Base-by-base conservation (phyloP, 2,113 vertebrate species). In the Panurus biarmicus region DNA sequence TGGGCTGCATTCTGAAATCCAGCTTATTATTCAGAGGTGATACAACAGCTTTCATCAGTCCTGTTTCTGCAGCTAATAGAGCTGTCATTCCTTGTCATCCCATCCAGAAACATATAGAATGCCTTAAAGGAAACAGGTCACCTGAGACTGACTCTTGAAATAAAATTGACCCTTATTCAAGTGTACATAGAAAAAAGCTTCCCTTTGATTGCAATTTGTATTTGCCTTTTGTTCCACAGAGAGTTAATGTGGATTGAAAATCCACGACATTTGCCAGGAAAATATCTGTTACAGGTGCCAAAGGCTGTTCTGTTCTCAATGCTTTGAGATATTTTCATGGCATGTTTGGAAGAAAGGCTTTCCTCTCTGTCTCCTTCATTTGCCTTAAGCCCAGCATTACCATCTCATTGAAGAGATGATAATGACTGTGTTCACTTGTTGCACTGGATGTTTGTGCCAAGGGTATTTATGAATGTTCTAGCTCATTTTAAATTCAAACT, bases 11-110 rank as follows among this genome's bases (percentile, higher is more conserved):
- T 89, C 47, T 6, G 93, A 95, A 96, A 91, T 64, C 56, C 87
- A 71, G 77, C 93, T 97, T 50, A 36, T 97, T 97, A 97, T 93
- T 92, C 89, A 65, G 69, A 95, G 91, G 96, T 93, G 83, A 73
- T 79, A 92, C 58, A 80, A 54, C 74, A 73, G 81, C 73, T 61
- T 88, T 95, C 11, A 2, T 91, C 85, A 20, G 14, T 94, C 90
- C 93, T 95, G 60, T 66, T 94, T 94, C 87, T 94, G 58, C 67
- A 88, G 92, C 80, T 98, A 97, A 97, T 97, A 94, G 96, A 97
- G 82, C 96, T 97, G 96, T 93, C 97, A 96, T 44, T 96, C 10
- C 91, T 87, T 93, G 86, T 97, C 91, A 90, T 67, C 71, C 72
- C 20, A 1, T 44, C 70, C 91, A 82, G 47, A 57, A 94, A 91